phyloP scores from a whole-genome alignment of 1,140 invertebrate genomes.

The Scaptomyza graminum region DNA sequence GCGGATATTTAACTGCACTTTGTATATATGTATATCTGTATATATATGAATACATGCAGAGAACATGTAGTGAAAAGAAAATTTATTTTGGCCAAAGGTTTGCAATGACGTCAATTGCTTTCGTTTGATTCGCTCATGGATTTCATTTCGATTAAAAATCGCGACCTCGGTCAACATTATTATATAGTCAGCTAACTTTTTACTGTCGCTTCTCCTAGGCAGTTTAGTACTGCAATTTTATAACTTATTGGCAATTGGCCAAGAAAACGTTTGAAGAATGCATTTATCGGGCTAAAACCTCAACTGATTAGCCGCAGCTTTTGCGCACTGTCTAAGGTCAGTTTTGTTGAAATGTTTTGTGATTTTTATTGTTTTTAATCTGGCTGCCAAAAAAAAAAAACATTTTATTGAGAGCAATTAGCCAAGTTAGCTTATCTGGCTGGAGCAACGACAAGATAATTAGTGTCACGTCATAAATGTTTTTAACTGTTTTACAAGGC shows the following conservation, averaged over 20 bases:
- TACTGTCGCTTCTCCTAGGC: not conserved
- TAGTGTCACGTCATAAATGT: not conserved
- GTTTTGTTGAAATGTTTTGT: slow-evolving; percentile 45
- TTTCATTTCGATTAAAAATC: slow-evolving; percentile 11
- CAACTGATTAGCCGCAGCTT: slow-evolving; percentile 23
- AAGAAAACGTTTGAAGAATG: slow-evolving; percentile 24
- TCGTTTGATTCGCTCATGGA: not conserved
- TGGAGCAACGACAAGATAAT: not conserved
- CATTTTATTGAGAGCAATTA: slow-evolving; percentile 32
- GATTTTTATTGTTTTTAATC: slow-evolving; percentile 20
- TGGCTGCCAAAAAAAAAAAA: not conserved
- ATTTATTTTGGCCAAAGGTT: not conserved
- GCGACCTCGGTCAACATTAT: slow-evolving; percentile 59
- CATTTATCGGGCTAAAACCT: slow-evolving; percentile 4
- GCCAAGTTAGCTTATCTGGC: slow-evolving; percentile 33
- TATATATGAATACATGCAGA: not conserved
- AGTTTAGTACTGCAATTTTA: slow-evolving; percentile 18
- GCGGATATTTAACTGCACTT: too few relatives aligned
- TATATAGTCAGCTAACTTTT: slow-evolving; percentile 2
- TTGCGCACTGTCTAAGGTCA: slow-evolving; percentile 64
- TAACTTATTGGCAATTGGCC: slow-evolving; percentile 57
- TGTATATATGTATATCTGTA: not conserved
- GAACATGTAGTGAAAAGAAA: not conserved
- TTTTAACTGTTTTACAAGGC: not conserved
- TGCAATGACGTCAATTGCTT: slow-evolving; percentile 28